Percentiles rank a stretch among this genome's conserved stretches.
These are phyloP conservation scores for Epistrophella euchroma DNA, from an alignment of 2,888 invertebrate species.

Conservation along the genomic window DNA sequence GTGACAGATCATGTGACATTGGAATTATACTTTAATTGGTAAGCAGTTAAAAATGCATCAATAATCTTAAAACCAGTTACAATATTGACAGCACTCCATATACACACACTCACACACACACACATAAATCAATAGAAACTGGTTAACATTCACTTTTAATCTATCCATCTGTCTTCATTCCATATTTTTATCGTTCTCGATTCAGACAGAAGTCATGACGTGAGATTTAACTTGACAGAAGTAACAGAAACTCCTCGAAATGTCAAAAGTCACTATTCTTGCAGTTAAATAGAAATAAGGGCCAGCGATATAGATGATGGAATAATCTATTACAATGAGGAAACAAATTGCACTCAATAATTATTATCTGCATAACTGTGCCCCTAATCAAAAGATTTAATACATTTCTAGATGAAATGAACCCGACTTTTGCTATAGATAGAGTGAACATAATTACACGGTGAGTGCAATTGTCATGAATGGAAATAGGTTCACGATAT, in stretches of 20 bases:
- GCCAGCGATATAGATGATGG: neutral
- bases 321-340: constrained; percentile 16
- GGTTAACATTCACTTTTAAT: constrained; percentile 65
- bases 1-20: constrained; percentile 50
- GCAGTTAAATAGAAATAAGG: constrained; percentile 25
- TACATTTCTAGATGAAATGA: constrained; percentile 22
- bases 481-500: constrained; percentile 38
- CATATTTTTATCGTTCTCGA: constrained; percentile 28
- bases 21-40: constrained; percentile 16
- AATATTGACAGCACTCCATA: constrained; percentile 3
- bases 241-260: constrained; percentile 1
- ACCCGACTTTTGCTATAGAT: neutral
- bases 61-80: constrained; percentile 39
- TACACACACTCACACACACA: neutral
- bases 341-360: constrained; percentile 43
- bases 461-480: constrained; percentile 45
- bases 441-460: constrained; percentile 21
- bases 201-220: neutral
- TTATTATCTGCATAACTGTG: constrained; percentile 35
- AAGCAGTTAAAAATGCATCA: constrained; percentile 37
- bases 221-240: constrained; percentile 8
- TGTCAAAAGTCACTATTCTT: constrained; percentile 46
- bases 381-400: constrained; percentile 33
- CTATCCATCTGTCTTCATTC: neutral
- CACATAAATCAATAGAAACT: constrained; percentile 30